A percentile compares a stretch with the other conserved stretches of the same genome.
Evolutionary conservation across 2,888 invertebrate genomes (phyloP).

Genomic region (Gasteruption jaculator): DNA sequence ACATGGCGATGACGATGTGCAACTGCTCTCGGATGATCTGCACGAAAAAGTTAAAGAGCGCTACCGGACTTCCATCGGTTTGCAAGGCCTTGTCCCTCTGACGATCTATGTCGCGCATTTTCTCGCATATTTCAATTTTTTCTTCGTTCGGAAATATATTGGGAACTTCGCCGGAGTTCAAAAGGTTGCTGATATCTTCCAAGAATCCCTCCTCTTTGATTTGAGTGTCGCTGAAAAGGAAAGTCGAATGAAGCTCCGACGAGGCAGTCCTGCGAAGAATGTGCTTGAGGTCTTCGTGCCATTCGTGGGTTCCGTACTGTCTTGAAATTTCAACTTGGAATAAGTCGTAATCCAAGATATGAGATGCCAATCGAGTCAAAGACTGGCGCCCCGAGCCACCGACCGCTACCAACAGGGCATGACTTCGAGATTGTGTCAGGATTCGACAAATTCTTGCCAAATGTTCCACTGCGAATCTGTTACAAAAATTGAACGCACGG

Average conservation of each 20-base stretch:
- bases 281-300: slow-evolving; percentile 86
- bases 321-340: slow-evolving; percentile 90
- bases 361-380: slow-evolving; percentile 79
- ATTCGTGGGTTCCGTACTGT: slow-evolving; percentile 77
- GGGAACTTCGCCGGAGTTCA: slow-evolving; percentile 91
- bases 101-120: slow-evolving; percentile 88
- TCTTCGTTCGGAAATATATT: slow-evolving; percentile 84
- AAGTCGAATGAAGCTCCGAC: slow-evolving; percentile 81
- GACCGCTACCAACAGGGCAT: slow-evolving; percentile 84
- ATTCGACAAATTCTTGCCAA: slow-evolving; percentile 86
- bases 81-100: slow-evolving; percentile 81
- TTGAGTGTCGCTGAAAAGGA: slow-evolving; percentile 88
- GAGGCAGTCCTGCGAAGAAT: slow-evolving; percentile 76
- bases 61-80: slow-evolving; percentile 89
- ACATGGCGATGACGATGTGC: slow-evolving; percentile 87
- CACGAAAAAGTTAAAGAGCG: slow-evolving; percentile 88
- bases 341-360: slow-evolving; percentile 89
- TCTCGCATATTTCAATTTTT: slow-evolving; percentile 85
- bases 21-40: slow-evolving; percentile 84
- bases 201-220: slow-evolving; percentile 91
- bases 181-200: slow-evolving; percentile 87
- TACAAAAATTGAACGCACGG: slow-evolving; percentile 11
- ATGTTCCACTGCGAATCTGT: slow-evolving; percentile 90
- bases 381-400: slow-evolving; percentile 94
- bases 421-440: slow-evolving; percentile 86